Conservation (phyloP, 2,888 invertebrate genomes). For the Incurvaria masculella region DNA sequence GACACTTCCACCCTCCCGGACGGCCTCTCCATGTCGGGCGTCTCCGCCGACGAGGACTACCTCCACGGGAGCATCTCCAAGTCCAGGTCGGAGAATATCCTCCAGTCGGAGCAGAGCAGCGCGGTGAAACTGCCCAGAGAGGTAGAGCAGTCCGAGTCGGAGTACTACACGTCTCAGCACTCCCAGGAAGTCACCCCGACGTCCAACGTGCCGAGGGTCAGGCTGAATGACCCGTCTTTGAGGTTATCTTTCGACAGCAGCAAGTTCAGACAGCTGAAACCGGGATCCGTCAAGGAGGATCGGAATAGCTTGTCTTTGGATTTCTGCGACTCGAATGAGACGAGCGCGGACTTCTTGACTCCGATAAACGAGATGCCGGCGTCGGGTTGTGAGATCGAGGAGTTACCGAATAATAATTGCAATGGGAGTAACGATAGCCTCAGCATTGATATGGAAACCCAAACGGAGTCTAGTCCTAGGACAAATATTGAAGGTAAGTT, state of each 20-base stretch:
- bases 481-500: slow-evolving; percentile 32
- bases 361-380: slow-evolving; percentile 53
- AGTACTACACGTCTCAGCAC: slow-evolving; percentile 49
- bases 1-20: slow-evolving; percentile 46
- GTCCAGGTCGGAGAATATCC: slow-evolving; percentile 47
- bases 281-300: slow-evolving; percentile 33
- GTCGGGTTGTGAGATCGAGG: slow-evolving; percentile 46
- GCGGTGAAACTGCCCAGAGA: slow-evolving; percentile 28
- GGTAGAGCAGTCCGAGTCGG: slow-evolving; percentile 43
- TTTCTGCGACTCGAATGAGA: slow-evolving; percentile 50
- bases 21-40: slow-evolving; percentile 46
- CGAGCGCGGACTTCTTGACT: slow-evolving; percentile 49
- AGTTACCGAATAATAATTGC: slow-evolving; percentile 45
- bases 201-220: slow-evolving; percentile 32
- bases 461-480: slow-evolving; percentile 45
- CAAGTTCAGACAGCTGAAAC: slow-evolving; percentile 39
- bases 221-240: slow-evolving; percentile 38
- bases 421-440: slow-evolving; percentile 43
- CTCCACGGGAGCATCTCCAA: slow-evolving; percentile 48
- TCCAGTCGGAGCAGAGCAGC: slow-evolving; percentile 41
- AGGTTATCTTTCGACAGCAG: slow-evolving; percentile 44
- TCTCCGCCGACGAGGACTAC: slow-evolving; percentile 49
- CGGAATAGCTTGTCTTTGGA: slow-evolving; percentile 45
- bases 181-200: slow-evolving; percentile 48
- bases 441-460: slow-evolving; percentile 45